phyloP scores from a whole-genome alignment of 2,888 invertebrate species.

The Leptopterna dolabrata region DNA sequence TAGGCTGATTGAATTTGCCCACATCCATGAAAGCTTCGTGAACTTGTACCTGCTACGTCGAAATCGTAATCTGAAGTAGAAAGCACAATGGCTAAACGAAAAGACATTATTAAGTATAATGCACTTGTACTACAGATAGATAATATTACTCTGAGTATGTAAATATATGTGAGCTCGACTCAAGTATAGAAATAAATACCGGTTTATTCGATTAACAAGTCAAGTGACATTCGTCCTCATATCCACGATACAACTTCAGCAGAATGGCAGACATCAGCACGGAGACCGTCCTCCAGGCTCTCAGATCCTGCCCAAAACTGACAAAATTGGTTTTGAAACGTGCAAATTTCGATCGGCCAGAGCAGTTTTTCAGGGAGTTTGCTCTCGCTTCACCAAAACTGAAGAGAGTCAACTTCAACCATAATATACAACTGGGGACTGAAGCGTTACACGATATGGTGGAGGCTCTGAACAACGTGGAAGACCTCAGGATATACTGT shows the following conservation, averaged over 20 bases:
- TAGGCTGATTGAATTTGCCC: no score
- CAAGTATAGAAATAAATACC: no score
- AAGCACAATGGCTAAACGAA: no score
- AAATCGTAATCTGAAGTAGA: no score
- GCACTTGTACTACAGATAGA: no score
- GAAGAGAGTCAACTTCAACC: slow-evolving; percentile 55
- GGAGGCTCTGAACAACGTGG: slow-evolving; percentile 19
- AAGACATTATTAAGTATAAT: no score
- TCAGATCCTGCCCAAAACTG: slow-evolving; percentile 26
- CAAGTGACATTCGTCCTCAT: not conserved
- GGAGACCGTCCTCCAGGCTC: not conserved
- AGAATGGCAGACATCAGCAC: slow-evolving; percentile 34
- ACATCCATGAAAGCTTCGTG: no score
- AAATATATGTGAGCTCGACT: no score
- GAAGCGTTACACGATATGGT: slow-evolving; percentile 44
- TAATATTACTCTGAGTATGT: no score
- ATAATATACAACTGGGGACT: slow-evolving; percentile 55
- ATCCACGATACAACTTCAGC: not conserved
- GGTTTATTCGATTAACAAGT: no score
- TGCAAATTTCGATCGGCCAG: slow-evolving; percentile 47
- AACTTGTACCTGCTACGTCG: no score
- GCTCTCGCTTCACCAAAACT: not conserved
- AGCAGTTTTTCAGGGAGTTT: slow-evolving; percentile 47
- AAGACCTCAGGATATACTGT: slow-evolving; percentile 55
- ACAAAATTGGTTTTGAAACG: slow-evolving; percentile 51